Evolutionary conservation across 1,140 invertebrate species (phyloP), one percentile per base, ranked within the genome.

Genomic region (Heliconius himera): DNA sequence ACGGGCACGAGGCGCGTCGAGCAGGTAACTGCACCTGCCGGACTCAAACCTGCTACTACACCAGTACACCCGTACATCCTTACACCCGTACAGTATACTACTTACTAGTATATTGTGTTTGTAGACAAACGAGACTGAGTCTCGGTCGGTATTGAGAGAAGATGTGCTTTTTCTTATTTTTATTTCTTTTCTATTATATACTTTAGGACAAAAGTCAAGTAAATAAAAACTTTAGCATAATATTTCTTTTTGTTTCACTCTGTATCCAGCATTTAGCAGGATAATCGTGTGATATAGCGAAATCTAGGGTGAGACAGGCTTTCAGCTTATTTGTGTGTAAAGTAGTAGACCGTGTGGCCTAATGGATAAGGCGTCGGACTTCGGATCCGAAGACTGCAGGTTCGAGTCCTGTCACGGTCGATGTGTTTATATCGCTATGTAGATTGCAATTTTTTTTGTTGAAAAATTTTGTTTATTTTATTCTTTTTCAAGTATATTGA

Each of bases 331-430:
- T 60, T 11, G n/a, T 20, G n/a, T 3, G 56, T 26, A 3, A 11
- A 60, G 9, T 11, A 60, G 2, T 1, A 46, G 56, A 60, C 56
- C 56, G 56, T 60, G 56, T 60, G 56, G 56, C 56, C 56, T 60
- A 60, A 60, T 60, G 56, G 22, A 60, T 60, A 60, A 60, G 56
- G 56, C 56, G 56, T 60, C 56, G 56, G 56, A 60, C 56, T 60
- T 60, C 56, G 56, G 56, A 60, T 60, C 56, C 56, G 56, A 60
- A 60, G 56, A 60, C 9, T 60, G 56, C 56, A 60, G 56, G 56
- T 60, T 60, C 56, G 56, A 60, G 56, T 60, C 56, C 56, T 60
- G 56, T 60, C 56, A 60, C 56, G 56, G 56, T 60, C 56, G 56
- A 60, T 20, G n/a, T 22, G 20, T 22, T 60, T 60, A 46, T 16